Conservation (phyloP, 2,888 invertebrate genomes). For the Saturnia japonica region DNA sequence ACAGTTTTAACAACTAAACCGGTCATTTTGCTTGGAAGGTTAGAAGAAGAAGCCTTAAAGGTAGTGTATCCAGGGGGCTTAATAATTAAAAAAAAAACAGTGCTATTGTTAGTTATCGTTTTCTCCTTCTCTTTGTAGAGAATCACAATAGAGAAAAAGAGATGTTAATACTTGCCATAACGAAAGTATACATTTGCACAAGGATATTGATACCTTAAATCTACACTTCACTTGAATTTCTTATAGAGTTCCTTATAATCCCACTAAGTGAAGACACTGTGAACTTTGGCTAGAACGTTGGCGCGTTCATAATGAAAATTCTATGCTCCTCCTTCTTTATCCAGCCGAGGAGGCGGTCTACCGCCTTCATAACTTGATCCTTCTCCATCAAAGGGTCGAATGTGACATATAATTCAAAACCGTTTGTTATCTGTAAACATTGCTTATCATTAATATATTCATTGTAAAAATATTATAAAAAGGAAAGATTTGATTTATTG, state of each 20-base stretch:
- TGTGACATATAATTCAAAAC: slow-evolving; percentile 95
- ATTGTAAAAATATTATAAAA: too few species aligned
- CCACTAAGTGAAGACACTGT: slow-evolving; percentile 51
- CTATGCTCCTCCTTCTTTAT: slow-evolving; percentile 96
- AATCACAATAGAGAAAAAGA: not conserved
- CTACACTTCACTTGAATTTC: slow-evolving; percentile 41
- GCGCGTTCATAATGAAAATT: slow-evolving; percentile 93
- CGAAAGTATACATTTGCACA: too few species aligned
- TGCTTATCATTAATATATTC: too few species aligned
- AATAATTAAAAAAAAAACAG: too few species aligned
- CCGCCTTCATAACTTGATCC: slow-evolving; percentile 90
- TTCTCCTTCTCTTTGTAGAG: not conserved
- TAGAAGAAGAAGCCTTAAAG: too few species aligned
- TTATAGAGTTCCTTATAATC: slow-evolving; percentile 56
- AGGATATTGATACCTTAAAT: slow-evolving; percentile 8
- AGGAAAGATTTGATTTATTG: too few species aligned
- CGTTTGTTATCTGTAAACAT: slow-evolving; percentile 87
- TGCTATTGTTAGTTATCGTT: not conserved
- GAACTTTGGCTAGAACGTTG: slow-evolving; percentile 85
- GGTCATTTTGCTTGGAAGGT: too few species aligned
- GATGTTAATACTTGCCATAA: not conserved
- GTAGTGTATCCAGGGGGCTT: too few species aligned
- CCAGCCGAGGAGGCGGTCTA: slow-evolving; percentile 95
- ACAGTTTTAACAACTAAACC: too few species aligned
- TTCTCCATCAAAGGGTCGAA: slow-evolving; percentile 96